Percentiles rank a stretch among this genome's conserved stretches.
phyloP scores from a whole-genome alignment of 2,113 vertebrate genomes.

The Cisticola juncidis region DNA sequence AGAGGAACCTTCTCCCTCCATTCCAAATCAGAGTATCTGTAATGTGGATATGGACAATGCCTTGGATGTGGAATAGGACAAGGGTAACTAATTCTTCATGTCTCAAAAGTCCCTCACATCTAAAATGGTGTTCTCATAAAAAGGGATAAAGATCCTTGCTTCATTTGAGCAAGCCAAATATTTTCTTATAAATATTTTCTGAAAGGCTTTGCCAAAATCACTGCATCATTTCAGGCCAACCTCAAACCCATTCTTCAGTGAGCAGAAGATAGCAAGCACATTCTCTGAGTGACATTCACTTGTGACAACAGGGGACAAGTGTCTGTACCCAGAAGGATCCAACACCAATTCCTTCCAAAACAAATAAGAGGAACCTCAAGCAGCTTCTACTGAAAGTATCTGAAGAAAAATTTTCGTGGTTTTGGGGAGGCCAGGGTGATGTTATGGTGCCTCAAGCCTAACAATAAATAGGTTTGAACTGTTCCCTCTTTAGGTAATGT shows the following conservation, averaged over 20 bases:
- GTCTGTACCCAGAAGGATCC: not conserved
- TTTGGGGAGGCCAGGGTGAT: not conserved
- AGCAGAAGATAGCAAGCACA: not conserved
- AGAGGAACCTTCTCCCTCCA: not conserved
- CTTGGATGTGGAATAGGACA: not conserved
- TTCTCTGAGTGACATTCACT: not conserved
- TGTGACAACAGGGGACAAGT: not conserved
- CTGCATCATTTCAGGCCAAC: not conserved
- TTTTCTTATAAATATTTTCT: not conserved
- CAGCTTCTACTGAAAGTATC: not conserved
- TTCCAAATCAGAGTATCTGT: not conserved
- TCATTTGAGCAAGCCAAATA: not conserved
- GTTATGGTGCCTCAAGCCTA: not conserved
- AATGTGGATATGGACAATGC: not conserved
- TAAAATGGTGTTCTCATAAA: not conserved
- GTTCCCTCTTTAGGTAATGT: not conserved
- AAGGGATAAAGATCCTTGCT: not conserved
- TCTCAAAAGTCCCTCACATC: not conserved
- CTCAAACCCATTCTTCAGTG: not conserved
- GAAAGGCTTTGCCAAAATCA: not conserved
- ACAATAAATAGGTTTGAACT: not conserved
- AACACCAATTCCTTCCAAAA: not conserved
- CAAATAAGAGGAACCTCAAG: not conserved
- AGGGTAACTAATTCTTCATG: not conserved
- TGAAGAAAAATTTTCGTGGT: not conserved